Evolutionary conservation across 1,140 invertebrate genomes (phyloP), one percentile per base, ranked within the genome.

Genomic region (Gonioctena quinquepunctata): DNA sequence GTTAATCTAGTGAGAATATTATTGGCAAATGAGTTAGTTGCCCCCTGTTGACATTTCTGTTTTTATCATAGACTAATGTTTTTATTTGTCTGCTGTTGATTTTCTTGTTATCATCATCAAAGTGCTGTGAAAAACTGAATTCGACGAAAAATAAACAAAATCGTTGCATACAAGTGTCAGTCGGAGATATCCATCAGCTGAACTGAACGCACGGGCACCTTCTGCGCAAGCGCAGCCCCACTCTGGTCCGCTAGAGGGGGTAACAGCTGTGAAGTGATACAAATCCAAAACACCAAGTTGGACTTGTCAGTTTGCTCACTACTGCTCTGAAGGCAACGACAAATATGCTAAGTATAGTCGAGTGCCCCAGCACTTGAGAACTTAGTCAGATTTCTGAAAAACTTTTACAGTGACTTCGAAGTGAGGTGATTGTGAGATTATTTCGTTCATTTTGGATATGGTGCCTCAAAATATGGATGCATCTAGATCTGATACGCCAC

Each of bases 391-490:
- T 77, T 78, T 73, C 69, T 28, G 59, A 22, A 62, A 66, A 22
- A 27, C 63, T 50, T 70, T 33, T 66, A 61, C 48, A 42, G 25
- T 23, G 50, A 70, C 26, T 61, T n/a, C n/a, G 21, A 28, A n/a
- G 60, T 73, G 63, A n/a, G n/a, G 66, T 70, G 70, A 56, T 62
- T 74, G 70, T 21, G 75, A 70, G 66, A 21, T 62, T n/a, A n/a
- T 33, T 69, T 60, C 52, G n/a, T 8, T 26, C 21, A 26, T 70
- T 68, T 68, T 69, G 59, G 67, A 73, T 74, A 89, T 89, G 88
- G 87, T 89, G 84, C 88, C 88, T 16, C 87, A 88, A 78, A 86
- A 85, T 69, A 81, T 83, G 80, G 84, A 85, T 76, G 70, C 77
- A 68, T 78, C 76, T 27, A 76, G 82, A 67, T 83, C 81, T 62